Base-by-base conservation (phyloP, 1,140 invertebrate genomes). In the Thaumetopoea pityocampa region DNA sequence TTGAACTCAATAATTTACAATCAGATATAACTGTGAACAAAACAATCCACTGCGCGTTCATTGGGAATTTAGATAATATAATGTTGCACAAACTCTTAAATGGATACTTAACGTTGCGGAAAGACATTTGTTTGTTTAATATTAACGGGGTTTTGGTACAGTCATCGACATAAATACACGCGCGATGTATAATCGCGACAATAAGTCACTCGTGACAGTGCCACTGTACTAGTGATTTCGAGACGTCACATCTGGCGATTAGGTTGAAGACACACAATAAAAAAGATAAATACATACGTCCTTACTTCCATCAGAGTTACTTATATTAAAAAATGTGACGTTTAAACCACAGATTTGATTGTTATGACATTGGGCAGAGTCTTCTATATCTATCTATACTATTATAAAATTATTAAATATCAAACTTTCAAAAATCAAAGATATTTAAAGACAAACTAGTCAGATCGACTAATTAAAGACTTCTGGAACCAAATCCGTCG, bases 131-230 rank as follows among this genome's bases (percentile, higher is more conserved):
- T 7, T 6, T 26, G 1, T 18, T 9, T 16, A 20, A 26, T 9
- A 16, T 4, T 3, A 0, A 4, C 23, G 16, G 16, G 6, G 11
- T 1, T n/a, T 32, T 8, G 9, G 32, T 44, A 44, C 32, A 35
- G 24, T 44, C 32, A 32, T 22, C 16, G 11, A 44, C 32, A 35
- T 35, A 44, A 44, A 35, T 35, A 32, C 37, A 18, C 22, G 15
- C 11, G 5, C 4, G 23, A 4, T 19, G 12, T 42, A 34, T 44
- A 44, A 44, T 35, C 30, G 22, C 42, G 8, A 23, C 24, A 19
- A 28, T 44, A 44, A 34, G 23, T 44, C 42, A 44, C 17, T 11
- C 17, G 24, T 44, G 42, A 44, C 42, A 44, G 29, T 44, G 22
- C 30, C n/a, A n/a, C n/a, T n/a, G n/a, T 24, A 32, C 30, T 44